Evolutionary conservation across 2,113 vertebrate species (phyloP), one percentile per base, ranked within the genome.

Genomic region (Arizona elegans): DNA sequence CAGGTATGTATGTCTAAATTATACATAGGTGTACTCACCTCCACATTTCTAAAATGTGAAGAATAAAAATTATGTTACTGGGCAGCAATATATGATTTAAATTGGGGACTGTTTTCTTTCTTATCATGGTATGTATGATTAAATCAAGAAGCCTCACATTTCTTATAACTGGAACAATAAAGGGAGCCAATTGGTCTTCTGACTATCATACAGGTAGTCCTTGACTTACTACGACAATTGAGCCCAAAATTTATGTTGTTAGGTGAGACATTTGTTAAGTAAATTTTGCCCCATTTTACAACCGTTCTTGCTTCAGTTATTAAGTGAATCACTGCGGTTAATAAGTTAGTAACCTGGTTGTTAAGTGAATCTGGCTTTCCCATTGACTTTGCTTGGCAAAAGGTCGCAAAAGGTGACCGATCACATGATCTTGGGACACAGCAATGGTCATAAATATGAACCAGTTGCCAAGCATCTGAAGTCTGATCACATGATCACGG

Each of bases 1-100:
- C 95, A 98, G 99, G 99, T 99, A 97, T 96, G 29, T 47, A 43
- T 43, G 17, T 43, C 75, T 43, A 43, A 81, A 81, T 43, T 81
- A 43, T 38, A 81, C 33, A 43, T 21, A 81, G 1, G 19, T 43
- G 8, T 1, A 38, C 33, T 81, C 33, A 43, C n/a, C 33, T 81
- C 7, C 15, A 21, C 17, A 43, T 81, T 81, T 81, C 17, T 81
- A 81, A 81, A 13, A 81, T 43, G 33, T 23, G 33, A 43, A 43
- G 33, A 81, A 23, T 81, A 23, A 2, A 43, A 43, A 38, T 81
- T 81, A 81, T 81, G 33, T 38, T 81, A 43, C 33, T 81, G 75
- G 33, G 33, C 8, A 33, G 2, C 29, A n/a, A 55, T 43, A 50
- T 52, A 19, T 52, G 8, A 91, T 86, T 56, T 91, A 59, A 58